These are phyloP conservation scores for Orycteropus afer DNA, from an alignment of 2,113 vertebrate species.

Conservation along the genomic window DNA sequence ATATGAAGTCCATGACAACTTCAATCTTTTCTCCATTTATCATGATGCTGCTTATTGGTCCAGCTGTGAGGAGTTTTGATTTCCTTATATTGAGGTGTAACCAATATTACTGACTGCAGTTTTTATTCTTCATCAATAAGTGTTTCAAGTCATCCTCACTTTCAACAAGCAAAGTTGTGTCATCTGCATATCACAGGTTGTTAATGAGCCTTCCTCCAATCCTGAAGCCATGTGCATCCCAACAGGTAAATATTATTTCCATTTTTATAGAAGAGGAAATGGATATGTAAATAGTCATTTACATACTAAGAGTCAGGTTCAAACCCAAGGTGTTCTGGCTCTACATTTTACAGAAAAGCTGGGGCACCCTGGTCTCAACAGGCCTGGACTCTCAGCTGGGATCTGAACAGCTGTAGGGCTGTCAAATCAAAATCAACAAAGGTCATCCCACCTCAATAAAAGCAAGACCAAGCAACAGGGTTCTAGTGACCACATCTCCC, in stretches of 20 bases:
- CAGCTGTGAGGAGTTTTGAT: no score
- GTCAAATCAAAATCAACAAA: constrained; percentile 77
- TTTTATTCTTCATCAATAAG: no score
- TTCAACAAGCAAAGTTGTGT: no score
- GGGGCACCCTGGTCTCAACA: background rate
- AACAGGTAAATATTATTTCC: background rate
- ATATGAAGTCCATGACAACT: no score
- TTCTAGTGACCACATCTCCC: constrained; percentile 76
- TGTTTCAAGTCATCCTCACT: no score
- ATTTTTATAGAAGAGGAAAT: background rate
- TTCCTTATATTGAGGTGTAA: no score
- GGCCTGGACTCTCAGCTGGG: constrained; percentile 74
- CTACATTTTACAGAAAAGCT: constrained; percentile 3
- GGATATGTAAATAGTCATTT: background rate
- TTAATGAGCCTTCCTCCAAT: no score
- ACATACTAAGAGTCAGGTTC: background rate
- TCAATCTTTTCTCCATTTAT: no score
- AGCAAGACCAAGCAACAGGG: constrained; percentile 41
- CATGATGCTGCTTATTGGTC: no score
- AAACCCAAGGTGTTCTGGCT: background rate
- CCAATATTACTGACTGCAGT: no score
- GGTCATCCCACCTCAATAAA: constrained; percentile 69
- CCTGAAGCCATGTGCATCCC: no score
- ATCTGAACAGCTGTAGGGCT: constrained; percentile 73
- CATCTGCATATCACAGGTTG: no score